A percentile compares a stretch with the other conserved stretches of the same genome.
Evolutionary conservation across 2,797 vertebrate genomes (phyloP).

Genomic region (Fringilla coelebs): DNA sequence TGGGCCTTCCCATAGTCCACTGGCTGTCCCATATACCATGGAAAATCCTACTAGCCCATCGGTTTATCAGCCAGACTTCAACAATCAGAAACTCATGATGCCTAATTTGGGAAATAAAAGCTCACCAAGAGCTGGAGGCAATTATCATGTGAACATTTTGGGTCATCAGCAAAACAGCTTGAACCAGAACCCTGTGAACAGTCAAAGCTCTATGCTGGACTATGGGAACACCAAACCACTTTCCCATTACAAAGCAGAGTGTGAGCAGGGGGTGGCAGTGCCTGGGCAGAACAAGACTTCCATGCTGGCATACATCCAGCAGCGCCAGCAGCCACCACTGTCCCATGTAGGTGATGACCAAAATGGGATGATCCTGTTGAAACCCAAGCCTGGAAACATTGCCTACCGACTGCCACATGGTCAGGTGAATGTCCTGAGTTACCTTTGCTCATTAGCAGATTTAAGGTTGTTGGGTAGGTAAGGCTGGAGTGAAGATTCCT

Average conservation of each 20-base stretch:
- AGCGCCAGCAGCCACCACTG: conserved; percentile 69
- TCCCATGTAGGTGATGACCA: conserved; percentile 75
- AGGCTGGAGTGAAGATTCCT: neutral
- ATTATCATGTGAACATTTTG: conserved; percentile 85
- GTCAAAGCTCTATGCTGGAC: conserved; percentile 80
- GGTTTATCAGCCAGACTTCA: conserved; percentile 87
- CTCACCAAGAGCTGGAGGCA: conserved; percentile 84
- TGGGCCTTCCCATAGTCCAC: conserved; percentile 82
- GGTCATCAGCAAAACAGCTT: conserved; percentile 80
- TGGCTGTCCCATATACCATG: conserved; percentile 82
- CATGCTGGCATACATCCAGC: conserved; percentile 81
- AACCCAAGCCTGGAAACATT: conserved; percentile 84
- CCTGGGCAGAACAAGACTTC: conserved; percentile 83
- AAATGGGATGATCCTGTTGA: conserved; percentile 82
- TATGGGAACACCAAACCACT: conserved; percentile 96
- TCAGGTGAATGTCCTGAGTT: conserved; percentile 79
- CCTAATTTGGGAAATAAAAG: conserved; percentile 83
- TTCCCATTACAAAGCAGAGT: conserved; percentile 89
- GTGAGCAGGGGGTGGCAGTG: conserved; percentile 73
- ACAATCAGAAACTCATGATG: conserved; percentile 85
- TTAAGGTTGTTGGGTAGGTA: neutral
- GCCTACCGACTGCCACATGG: conserved; percentile 82
- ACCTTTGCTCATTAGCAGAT: neutral
- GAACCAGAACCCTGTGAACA: conserved; percentile 74
- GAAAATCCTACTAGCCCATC: conserved; percentile 91